These are phyloP conservation scores for Neomicropteryx cornuta DNA, from an alignment of 1,140 invertebrate species.

Conservation along the genomic window DNA sequence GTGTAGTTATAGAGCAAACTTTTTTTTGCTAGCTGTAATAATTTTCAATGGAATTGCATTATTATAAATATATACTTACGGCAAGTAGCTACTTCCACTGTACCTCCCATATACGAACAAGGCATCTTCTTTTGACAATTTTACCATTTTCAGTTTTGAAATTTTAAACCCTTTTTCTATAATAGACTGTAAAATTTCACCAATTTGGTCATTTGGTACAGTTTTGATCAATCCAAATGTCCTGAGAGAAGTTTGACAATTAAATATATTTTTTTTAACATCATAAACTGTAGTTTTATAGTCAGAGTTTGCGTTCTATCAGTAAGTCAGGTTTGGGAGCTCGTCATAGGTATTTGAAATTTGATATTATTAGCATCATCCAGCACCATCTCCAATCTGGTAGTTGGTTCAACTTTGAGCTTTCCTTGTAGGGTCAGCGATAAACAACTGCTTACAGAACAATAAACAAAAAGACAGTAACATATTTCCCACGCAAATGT, in stretches of 20 bases:
- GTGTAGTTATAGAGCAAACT: too few relatives aligned
- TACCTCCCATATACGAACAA: conserved; percentile 47
- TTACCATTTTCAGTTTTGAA: conserved; percentile 60
- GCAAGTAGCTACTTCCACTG: conserved; percentile 43
- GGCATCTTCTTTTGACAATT: conserved; percentile 48
- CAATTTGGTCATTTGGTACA: conserved; percentile 52
- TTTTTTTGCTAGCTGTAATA: neutral
- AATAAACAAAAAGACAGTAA: too few relatives aligned
- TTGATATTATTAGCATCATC: conserved; percentile 4
- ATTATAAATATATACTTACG: conserved; percentile 36
- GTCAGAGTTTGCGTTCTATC: neutral
- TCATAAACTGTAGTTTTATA: neutral
- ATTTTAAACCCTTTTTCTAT: conserved; percentile 56
- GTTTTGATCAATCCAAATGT: conserved; percentile 71
- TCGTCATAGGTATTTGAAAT: conserved; percentile 6
- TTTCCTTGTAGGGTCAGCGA: too few relatives aligned
- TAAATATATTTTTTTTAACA: conserved; percentile 6
- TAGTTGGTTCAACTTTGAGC: neutral
- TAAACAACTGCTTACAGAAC: too few relatives aligned
- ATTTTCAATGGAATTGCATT: neutral
- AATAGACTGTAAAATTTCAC: conserved; percentile 60
- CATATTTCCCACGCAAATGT: too few relatives aligned
- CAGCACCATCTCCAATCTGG: neutral
- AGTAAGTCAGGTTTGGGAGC: neutral
- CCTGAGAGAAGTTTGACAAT: conserved; percentile 35